Base-by-base conservation (phyloP, 2,797 vertebrate genomes). In the Gambelia wislizenii region DNA sequence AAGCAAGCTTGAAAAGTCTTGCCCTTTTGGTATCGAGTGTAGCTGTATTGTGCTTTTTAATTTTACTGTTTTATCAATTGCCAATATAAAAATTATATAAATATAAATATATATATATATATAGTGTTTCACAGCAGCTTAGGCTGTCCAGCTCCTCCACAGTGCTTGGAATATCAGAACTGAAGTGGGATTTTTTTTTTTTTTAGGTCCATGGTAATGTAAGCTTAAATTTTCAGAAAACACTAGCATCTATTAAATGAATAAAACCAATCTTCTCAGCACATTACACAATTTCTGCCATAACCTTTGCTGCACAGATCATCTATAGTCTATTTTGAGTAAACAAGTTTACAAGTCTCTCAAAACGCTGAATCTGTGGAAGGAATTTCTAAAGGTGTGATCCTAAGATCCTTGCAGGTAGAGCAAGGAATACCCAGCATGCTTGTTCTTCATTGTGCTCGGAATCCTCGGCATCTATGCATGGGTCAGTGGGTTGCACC, bases 31-130 rank as follows among this genome's bases (percentile, higher is more conserved):
- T 97, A 96, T 98, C 72, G 96, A 97, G 95, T 96, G 97, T 98
- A 97, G 97, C 97, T 97, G 97, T 98, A 96, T 97, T 96, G 98
- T 99, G 98, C 89, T 89, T 89, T 82, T 86, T 89, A 89, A 98
- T 98, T 98, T 98, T 97, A 97, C 94, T 96, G 97, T 98, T 98
- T 97, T 97, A 97, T 97, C 96, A 96, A 97, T 98, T 97, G 97
- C 97, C 97, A 95, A 97, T 96, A 96, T 96, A 95, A 95, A 95
- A 95, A 96, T 96, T 97, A 97, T 96, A 96, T 96, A 96, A 95
- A 95, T 96, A 84, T 82, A n/a, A n/a, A 83, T 61, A 95, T 81
- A 93, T 89, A 90, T 93, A 95, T 96, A 89, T 96, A 94, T 96
- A 96, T 97, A 97, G 97, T 97, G 96, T 98, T 98, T 98, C 97